phyloP scores from a whole-genome alignment of 2,888 invertebrate species.

The Caenorhabditis zanzibari region DNA sequence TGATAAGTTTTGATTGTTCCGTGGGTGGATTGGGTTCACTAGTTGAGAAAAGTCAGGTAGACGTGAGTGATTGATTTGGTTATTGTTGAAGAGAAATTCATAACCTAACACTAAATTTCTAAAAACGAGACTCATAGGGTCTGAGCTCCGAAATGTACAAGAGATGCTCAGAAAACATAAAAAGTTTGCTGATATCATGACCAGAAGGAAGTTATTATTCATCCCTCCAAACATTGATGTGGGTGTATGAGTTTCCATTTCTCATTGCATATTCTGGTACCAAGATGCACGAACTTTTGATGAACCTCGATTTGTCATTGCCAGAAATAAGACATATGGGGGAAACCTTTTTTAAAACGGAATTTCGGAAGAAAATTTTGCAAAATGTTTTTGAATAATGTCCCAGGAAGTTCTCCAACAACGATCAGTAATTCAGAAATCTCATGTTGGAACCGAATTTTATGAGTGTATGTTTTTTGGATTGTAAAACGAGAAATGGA shows the following conservation, averaged over 20 bases:
- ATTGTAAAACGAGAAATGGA: not conserved
- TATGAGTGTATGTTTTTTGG: conserved; percentile 10
- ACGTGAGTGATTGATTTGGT: conserved; percentile 9
- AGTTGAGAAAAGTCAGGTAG: conserved; percentile 19
- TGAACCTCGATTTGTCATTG: conserved; percentile 41
- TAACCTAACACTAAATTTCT: no score
- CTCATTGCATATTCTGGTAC: conserved; percentile 11
- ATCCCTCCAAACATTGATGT: conserved; percentile 17
- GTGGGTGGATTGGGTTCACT: not conserved
- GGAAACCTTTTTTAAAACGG: not conserved
- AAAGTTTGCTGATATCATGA: not conserved
- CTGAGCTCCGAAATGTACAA: no score
- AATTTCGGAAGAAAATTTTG: not conserved
- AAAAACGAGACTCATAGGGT: no score
- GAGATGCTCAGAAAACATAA: not conserved
- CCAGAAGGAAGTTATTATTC: conserved; percentile 36
- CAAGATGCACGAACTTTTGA: conserved; percentile 57
- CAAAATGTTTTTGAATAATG: conserved; percentile 8
- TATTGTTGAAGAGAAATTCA: no score
- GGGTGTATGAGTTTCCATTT: conserved; percentile 20
- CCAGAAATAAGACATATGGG: conserved; percentile 7
- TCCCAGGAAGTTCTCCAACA: not conserved
- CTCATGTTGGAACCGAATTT: not conserved
- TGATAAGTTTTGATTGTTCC: not conserved
- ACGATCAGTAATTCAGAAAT: conserved; percentile 13